These are phyloP conservation scores for Sinosuthora webbiana DNA, from an alignment of 2,113 vertebrate genomes.

Conservation along the genomic window DNA sequence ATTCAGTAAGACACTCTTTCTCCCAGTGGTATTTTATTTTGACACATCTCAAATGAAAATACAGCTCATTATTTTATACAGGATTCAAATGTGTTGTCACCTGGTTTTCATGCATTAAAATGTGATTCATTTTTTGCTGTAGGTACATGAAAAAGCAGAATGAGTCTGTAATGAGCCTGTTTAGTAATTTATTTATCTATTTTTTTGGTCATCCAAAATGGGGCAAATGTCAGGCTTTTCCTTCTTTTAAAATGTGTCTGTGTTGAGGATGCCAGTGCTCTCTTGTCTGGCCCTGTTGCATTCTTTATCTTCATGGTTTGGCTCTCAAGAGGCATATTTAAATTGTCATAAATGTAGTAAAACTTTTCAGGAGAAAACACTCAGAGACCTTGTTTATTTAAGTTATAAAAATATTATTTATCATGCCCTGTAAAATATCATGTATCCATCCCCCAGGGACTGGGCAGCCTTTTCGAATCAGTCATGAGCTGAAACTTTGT, in stretches of 20 bases:
- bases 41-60: conserved; percentile 67
- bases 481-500: neutral
- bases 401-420: conserved; percentile 25
- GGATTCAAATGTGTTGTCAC: conserved; percentile 58
- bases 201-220: neutral
- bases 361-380: conserved; percentile 20
- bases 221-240: neutral
- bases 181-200: neutral
- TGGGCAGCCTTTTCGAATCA: neutral
- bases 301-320: neutral
- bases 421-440: neutral
- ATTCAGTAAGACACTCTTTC: conserved; percentile 58
- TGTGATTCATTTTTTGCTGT: neutral
- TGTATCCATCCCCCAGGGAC: neutral
- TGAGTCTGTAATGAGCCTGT: neutral
- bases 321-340: conserved; percentile 33
- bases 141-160: neutral
- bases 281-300: neutral
- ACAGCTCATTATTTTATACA: conserved; percentile 64
- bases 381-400: conserved; percentile 35
- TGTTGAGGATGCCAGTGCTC: neutral
- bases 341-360: conserved; percentile 30
- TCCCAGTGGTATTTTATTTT: conserved; percentile 69
- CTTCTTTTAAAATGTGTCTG: neutral
- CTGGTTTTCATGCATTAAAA: conserved; percentile 54